Evolutionary conservation across 2,797 vertebrate species (phyloP).

Genomic region (Psittacula echo): DNA sequence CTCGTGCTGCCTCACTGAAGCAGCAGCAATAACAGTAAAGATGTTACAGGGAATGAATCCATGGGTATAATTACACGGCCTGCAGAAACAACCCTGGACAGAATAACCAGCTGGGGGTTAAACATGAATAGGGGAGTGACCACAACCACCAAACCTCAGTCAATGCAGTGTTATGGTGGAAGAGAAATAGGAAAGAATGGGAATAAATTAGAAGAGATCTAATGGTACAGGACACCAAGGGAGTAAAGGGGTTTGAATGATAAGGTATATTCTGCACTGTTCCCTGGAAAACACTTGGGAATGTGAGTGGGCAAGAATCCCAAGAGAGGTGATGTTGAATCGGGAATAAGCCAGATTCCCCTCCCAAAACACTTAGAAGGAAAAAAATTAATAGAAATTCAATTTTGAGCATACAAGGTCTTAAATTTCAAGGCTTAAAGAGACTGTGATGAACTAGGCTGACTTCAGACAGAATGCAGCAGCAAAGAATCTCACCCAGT

Average conservation of each 20-base stretch:
- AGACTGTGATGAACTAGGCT: background rate
- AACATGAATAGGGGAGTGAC: background rate
- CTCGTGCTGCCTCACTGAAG: background rate
- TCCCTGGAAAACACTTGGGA: background rate
- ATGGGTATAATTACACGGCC: background rate
- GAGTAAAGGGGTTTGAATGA: background rate
- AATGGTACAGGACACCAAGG: background rate
- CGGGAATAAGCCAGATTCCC: background rate
- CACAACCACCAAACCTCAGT: background rate
- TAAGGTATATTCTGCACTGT: background rate
- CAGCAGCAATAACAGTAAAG: background rate
- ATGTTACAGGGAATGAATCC: background rate
- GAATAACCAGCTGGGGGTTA: background rate
- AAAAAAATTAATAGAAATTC: background rate
- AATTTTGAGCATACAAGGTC: background rate
- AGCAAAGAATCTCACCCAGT: background rate
- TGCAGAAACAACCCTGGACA: background rate
- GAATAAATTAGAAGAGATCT: background rate
- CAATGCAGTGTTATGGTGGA: background rate
- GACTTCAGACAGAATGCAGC: background rate
- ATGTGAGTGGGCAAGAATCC: background rate
- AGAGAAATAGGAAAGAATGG: background rate
- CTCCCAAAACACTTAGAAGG: background rate
- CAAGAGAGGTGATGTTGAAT: background rate
- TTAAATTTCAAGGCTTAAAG: background rate